phyloP scores from a whole-genome alignment of 2,888 invertebrate species.

The Drosophila peninsularis region DNA sequence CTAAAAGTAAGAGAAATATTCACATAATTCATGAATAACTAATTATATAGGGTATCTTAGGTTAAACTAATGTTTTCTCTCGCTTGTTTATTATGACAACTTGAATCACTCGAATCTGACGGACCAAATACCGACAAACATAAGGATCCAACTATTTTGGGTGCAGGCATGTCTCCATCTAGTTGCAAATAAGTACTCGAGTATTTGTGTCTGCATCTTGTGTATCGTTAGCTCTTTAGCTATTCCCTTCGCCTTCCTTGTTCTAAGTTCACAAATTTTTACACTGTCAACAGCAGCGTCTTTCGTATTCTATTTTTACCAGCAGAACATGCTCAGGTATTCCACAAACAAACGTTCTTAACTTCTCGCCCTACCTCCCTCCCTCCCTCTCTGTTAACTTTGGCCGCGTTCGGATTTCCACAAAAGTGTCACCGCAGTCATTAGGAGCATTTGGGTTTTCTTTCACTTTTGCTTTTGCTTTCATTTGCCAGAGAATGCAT shows the following conservation, averaged over 20 bases:
- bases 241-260: slow-evolving; percentile 50
- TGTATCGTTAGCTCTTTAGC: slow-evolving; percentile 20
- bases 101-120: slow-evolving; percentile 59
- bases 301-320: slow-evolving; percentile 76
- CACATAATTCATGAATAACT: slow-evolving; percentile 7
- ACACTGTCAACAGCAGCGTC: slow-evolving; percentile 76
- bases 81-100: slow-evolving; percentile 58
- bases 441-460: slow-evolving; percentile 56
- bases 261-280: slow-evolving; percentile 79
- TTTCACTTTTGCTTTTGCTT: slow-evolving; percentile 59
- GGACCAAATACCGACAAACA: slow-evolving; percentile 49
- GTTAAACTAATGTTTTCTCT: slow-evolving; percentile 4
- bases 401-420: slow-evolving; percentile 52
- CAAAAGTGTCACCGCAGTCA: slow-evolving; percentile 79
- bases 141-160: slow-evolving; percentile 51
- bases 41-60: slow-evolving; percentile 21
- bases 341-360: slow-evolving; percentile 15
- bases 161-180: not conserved
- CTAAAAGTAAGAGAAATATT: not conserved
- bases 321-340: slow-evolving; percentile 66
- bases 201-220: slow-evolving; percentile 11
- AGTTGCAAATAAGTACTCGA: slow-evolving; percentile 4
- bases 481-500: slow-evolving; percentile 52
- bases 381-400: slow-evolving; percentile 1
- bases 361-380: not conserved